phyloP scores from a whole-genome alignment of 2,888 invertebrate genomes.

The Hirtodrosophila duncani region DNA sequence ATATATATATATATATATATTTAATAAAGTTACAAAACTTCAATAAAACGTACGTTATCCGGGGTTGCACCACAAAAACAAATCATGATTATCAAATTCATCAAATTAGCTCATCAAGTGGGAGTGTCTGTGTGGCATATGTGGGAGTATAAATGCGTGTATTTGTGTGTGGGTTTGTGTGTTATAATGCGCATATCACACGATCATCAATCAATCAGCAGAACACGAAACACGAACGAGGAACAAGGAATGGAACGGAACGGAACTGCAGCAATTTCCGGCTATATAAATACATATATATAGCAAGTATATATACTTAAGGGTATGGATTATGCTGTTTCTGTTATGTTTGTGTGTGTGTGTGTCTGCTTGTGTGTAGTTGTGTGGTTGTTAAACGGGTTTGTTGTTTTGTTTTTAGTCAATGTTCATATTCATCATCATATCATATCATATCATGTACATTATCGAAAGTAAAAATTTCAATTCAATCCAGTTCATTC shows the following conservation, averaged over 20 bases:
- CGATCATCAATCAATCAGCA: slow-evolving; percentile 72
- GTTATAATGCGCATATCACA: slow-evolving; percentile 68
- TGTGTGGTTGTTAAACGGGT: slow-evolving; percentile 15
- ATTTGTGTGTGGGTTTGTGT: slow-evolving; percentile 34
- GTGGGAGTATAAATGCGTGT: slow-evolving; percentile 29
- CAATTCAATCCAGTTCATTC: slow-evolving; percentile 67
- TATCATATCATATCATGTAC: slow-evolving; percentile 36
- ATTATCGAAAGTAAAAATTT: slow-evolving; percentile 60
- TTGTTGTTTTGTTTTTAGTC: slow-evolving; percentile 25
- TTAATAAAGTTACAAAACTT: slow-evolving; percentile 52
- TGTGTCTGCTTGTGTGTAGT: slow-evolving; percentile 12
- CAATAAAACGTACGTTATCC: slow-evolving; percentile 65
- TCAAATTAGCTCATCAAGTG: slow-evolving; percentile 47
- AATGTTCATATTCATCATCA: slow-evolving; percentile 41
- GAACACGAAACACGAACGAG: slow-evolving; percentile 56
- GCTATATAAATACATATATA: slow-evolving; percentile 36
- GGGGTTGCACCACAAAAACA: slow-evolving; percentile 68
- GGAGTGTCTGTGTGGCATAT: slow-evolving; percentile 5
- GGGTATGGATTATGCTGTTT: background rate
- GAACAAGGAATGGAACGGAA: slow-evolving; percentile 35
- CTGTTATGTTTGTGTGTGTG: slow-evolving; percentile 8
- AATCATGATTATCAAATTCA: slow-evolving; percentile 53
- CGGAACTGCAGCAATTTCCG: slow-evolving; percentile 54
- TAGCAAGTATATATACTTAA: slow-evolving; percentile 19
- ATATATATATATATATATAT: slow-evolving; percentile 29